phyloP scores from a whole-genome alignment of 2,797 vertebrate species.

The Acrossocheilus fasciatus region DNA sequence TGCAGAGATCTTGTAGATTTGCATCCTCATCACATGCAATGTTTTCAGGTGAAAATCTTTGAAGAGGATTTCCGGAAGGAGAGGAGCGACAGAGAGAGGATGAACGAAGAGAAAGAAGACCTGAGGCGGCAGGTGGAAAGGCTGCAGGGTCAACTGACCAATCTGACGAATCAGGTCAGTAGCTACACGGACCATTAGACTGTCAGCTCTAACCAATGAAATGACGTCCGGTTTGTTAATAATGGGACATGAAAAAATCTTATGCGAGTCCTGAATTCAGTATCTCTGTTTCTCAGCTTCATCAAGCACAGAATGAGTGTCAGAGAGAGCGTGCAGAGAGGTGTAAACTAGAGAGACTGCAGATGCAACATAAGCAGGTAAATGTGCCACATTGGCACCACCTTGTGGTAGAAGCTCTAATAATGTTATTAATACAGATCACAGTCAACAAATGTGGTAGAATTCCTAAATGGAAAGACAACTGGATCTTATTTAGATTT shows the following conservation, averaged over 20 bases:
- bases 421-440: neutral
- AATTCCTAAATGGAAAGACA: neutral
- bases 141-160: slow-evolving; percentile 90
- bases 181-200: neutral
- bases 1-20: slow-evolving; percentile 13
- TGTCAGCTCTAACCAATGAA: slow-evolving; percentile 15
- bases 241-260: neutral
- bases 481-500: slow-evolving; percentile 30
- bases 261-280: slow-evolving; percentile 35
- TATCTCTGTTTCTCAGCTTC: slow-evolving; percentile 77
- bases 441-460: neutral
- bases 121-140: slow-evolving; percentile 92
- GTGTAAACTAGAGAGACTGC: slow-evolving; percentile 90
- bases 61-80: slow-evolving; percentile 98
- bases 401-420: slow-evolving; percentile 64
- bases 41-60: slow-evolving; percentile 94
- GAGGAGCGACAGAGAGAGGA: slow-evolving; percentile 93
- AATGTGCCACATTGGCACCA: slow-evolving; percentile 60
- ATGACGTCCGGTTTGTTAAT: slow-evolving; percentile 9
- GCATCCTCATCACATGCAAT: slow-evolving; percentile 24
- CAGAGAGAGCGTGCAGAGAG: slow-evolving; percentile 90
- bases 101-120: slow-evolving; percentile 99
- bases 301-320: slow-evolving; percentile 89
- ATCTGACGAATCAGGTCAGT: slow-evolving; percentile 88
- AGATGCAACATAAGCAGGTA: slow-evolving; percentile 97